phyloP scores from a whole-genome alignment of 2,797 vertebrate species.

The Perdix hodgsoniae region DNA sequence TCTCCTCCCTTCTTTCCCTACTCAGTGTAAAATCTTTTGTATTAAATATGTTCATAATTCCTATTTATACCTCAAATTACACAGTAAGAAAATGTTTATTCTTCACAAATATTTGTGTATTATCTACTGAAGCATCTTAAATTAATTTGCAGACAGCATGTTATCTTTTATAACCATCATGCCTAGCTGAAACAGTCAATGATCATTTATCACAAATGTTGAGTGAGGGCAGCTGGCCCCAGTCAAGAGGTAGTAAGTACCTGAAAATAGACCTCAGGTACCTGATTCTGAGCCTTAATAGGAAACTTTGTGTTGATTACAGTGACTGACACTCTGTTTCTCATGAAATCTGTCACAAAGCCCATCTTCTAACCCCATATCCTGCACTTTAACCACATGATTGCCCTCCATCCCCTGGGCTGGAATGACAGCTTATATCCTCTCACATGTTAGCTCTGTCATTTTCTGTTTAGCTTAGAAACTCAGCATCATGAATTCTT shows the following conservation, averaged over 20 bases:
- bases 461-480: conserved; percentile 67
- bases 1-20: neutral
- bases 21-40: neutral
- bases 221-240: neutral
- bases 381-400: conserved; percentile 9
- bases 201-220: neutral
- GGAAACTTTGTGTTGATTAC: conserved; percentile 28
- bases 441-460: conserved; percentile 50
- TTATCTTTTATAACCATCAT: neutral
- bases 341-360: neutral
- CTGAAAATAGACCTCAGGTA: neutral
- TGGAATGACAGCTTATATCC: conserved; percentile 2
- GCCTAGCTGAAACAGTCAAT: neutral
- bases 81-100: neutral
- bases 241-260: neutral
- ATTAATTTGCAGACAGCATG: neutral
- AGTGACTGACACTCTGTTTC: neutral
- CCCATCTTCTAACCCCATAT: neutral
- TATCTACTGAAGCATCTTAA: neutral
- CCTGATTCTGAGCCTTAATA: neutral
- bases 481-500: conserved; percentile 62
- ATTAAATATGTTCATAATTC: neutral
- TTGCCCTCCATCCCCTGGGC: neutral
- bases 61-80: neutral
- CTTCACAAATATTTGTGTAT: neutral